phyloP scores from a whole-genome alignment of 2,888 invertebrate genomes.

The Brachyopa scutellaris region DNA sequence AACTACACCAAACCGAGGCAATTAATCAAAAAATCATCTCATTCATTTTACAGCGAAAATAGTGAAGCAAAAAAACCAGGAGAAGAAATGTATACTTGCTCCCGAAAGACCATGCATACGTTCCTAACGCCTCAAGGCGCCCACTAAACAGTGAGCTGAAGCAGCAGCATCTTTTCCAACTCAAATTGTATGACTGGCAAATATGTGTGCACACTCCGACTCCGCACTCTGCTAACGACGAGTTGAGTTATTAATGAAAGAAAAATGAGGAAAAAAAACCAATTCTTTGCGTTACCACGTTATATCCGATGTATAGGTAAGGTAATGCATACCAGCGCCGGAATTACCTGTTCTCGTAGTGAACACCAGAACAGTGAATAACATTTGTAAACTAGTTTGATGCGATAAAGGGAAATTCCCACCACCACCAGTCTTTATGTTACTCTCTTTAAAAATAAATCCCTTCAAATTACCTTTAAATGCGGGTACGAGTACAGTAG shows the following conservation, averaged over 20 bases:
- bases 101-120: constrained; percentile 12
- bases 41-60: constrained; percentile 36
- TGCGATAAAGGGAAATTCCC: constrained; percentile 28
- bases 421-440: not conserved
- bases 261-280: not conserved
- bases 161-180: constrained; percentile 18
- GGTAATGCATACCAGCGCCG: not conserved
- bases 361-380: not conserved
- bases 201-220: not conserved
- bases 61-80: not conserved
- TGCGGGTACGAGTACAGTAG: too few species aligned
- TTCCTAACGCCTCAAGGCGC: constrained; percentile 10
- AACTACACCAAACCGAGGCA: constrained; percentile 34
- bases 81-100: not conserved
- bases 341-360: constrained; percentile 26
- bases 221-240: not conserved
- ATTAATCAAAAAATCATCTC: constrained; percentile 62
- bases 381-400: constrained; percentile 33
- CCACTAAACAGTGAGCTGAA: not conserved
- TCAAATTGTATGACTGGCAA: constrained; percentile 14
- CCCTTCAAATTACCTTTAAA: constrained; percentile 5
- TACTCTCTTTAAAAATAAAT: not conserved
- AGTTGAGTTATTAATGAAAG: constrained; percentile 24
- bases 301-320: too few species aligned
- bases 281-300: not conserved